phyloP scores from a whole-genome alignment of 1,140 invertebrate species.

The Archegozetes longisetosus region DNA sequence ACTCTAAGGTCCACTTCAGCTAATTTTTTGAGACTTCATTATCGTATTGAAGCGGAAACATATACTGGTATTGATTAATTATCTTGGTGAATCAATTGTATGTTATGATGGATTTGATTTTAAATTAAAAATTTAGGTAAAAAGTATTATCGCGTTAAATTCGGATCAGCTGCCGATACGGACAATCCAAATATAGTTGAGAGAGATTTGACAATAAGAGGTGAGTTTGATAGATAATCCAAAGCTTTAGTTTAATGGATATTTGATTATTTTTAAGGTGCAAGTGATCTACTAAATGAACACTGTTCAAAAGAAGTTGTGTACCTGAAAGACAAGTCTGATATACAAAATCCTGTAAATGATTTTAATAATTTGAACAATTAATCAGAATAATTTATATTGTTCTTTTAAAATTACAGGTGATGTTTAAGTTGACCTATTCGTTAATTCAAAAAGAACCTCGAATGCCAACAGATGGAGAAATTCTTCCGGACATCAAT shows the following conservation, averaged over 20 bases:
- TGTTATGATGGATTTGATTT: not conserved
- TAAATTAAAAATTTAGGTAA: constrained; percentile 33
- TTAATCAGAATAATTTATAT: too few relatives aligned
- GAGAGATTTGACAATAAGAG: constrained; percentile 23
- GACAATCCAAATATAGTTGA: constrained; percentile 29
- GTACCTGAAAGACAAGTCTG: constrained; percentile 44
- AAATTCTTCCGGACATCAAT: constrained; percentile 48
- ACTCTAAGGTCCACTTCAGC: constrained; percentile 24
- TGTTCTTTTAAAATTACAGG: constrained; percentile 14
- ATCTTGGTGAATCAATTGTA: not conserved
- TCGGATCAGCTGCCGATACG: constrained; percentile 27
- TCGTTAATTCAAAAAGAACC: constrained; percentile 53
- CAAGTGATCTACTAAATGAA: constrained; percentile 5
- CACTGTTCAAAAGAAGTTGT: constrained; percentile 54
- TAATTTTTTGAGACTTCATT: constrained; percentile 43
- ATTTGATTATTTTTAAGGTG: constrained; percentile 4
- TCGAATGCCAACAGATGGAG: constrained; percentile 29
- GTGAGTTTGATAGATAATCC: not conserved
- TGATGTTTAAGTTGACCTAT: constrained; percentile 59
- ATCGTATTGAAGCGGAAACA: constrained; percentile 67
- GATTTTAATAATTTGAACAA: constrained; percentile 51
- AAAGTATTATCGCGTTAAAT: constrained; percentile 65
- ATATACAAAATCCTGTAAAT: constrained; percentile 36
- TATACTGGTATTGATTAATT: constrained; percentile 28
- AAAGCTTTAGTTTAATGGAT: constrained; percentile 5